These are phyloP conservation scores for Bradypodion pumilum DNA, from an alignment of 2,797 vertebrate genomes.

Conservation along the genomic window DNA sequence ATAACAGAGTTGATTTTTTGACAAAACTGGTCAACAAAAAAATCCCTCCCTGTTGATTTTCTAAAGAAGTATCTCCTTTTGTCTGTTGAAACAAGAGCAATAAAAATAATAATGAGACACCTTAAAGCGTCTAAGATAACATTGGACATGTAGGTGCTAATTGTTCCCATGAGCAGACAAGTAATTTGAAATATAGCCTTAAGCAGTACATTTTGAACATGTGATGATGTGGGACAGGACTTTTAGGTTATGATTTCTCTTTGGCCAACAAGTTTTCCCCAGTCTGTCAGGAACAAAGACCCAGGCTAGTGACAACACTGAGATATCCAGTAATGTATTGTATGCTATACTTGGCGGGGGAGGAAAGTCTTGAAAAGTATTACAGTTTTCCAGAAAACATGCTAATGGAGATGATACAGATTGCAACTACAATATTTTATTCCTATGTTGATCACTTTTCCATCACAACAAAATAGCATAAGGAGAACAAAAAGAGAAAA, in stretches of 20 bases:
- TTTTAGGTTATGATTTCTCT: not conserved
- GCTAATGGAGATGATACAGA: not conserved
- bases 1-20: no score
- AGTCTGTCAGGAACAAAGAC: not conserved
- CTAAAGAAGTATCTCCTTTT: not conserved
- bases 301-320: not conserved
- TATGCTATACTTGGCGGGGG: not conserved
- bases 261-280: not conserved
- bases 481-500: not conserved
- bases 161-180: not conserved
- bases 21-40: no score
- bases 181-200: constrained; percentile 28
- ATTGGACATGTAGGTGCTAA: no score
- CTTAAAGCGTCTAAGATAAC: not conserved
- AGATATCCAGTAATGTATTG: not conserved
- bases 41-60: not conserved
- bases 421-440: not conserved
- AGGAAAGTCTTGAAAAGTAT: not conserved
- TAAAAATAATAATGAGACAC: not conserved
- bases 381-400: not conserved
- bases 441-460: not conserved
- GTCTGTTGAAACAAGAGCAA: not conserved
- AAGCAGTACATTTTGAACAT: constrained; percentile 40
- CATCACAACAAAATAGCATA: not conserved
- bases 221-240: not conserved